Base-by-base conservation (phyloP, 2,113 vertebrate species). In the Lepus europaeus region DNA sequence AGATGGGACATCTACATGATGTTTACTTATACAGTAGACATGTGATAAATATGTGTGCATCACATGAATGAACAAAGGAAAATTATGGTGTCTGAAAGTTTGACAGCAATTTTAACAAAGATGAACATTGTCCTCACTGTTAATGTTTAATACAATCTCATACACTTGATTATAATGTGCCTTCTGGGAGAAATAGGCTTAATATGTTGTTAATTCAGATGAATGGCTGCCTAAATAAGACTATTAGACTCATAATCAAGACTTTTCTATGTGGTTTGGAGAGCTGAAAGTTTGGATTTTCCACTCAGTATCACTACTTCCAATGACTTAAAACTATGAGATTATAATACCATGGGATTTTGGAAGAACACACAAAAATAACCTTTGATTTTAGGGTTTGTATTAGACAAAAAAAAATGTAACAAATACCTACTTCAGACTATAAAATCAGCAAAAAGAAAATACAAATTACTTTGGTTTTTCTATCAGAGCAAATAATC, bases 101-200 rank as follows among this genome's bases (percentile, higher is more conserved):
- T 83, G 39, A 72, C 19, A 78, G 70, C 31, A 82, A 61, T 6
- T 59, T 64, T 49, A 77, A 64, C 56, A 73, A 87, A 87, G 56
- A 73, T 59, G 61, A 91, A 77, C 11, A 36, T 36, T 78, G 6
- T 68, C 31, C 22, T 87, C 33, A 68, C 16, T 59, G 51, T 33
- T 80, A 86, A 45, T 66, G 51, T 93, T 93, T 93, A 89, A 72
- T 63, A 39, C 63, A 91, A 82, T 78, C 63, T 77, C 45, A 73
- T 91, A 27, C 51, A 93, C 36, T 89, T 86, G 69, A 82, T 68
- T 80, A 91, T 51, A 45, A 78, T 85, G 25, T 45, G 45, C 25
- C 84, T 91, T 76, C 63, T 77, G 84, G 53, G 83, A 79, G 56
- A 89, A 78, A 91, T 0, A 77, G 74, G 25, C 45, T 81, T 91